phyloP scores from a whole-genome alignment of 2,113 vertebrate species.

The Pygoscelis adeliae region DNA sequence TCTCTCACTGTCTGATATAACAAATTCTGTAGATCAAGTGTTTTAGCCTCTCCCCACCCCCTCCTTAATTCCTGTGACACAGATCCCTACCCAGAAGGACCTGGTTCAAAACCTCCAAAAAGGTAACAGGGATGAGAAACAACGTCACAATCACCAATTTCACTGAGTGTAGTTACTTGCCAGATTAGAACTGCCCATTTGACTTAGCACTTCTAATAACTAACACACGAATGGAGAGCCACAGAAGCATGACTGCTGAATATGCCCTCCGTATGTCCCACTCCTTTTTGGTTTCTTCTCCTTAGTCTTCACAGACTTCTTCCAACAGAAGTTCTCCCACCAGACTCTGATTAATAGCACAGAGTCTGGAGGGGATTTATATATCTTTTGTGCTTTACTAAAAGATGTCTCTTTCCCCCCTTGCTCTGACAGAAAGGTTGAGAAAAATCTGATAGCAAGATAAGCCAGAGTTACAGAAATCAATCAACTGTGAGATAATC shows the following conservation, averaged over 20 bases:
- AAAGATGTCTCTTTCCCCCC: not conserved
- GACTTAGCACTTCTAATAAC: not conserved
- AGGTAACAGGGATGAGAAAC: not conserved
- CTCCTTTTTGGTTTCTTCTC: not conserved
- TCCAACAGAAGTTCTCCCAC: not conserved
- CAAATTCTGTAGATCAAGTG: not conserved
- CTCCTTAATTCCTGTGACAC: not conserved
- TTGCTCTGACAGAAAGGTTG: not conserved
- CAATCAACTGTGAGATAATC: not conserved
- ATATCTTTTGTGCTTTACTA: not conserved
- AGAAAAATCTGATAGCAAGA: not conserved
- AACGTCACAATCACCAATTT: not conserved
- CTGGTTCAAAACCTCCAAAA: not conserved
- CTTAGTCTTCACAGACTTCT: not conserved
- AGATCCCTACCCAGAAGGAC: not conserved
- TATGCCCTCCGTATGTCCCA: not conserved
- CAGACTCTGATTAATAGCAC: not conserved
- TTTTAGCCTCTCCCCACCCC: accelerated
- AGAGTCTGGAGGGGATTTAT: not conserved
- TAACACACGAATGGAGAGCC: accelerated
- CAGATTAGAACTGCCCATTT: not conserved
- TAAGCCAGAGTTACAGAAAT: not conserved
- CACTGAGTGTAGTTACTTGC: not conserved
- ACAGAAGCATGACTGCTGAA: not conserved
- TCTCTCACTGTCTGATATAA: not conserved